Base-by-base conservation (phyloP, 2,888 invertebrate species). In the Unio pictorum region DNA sequence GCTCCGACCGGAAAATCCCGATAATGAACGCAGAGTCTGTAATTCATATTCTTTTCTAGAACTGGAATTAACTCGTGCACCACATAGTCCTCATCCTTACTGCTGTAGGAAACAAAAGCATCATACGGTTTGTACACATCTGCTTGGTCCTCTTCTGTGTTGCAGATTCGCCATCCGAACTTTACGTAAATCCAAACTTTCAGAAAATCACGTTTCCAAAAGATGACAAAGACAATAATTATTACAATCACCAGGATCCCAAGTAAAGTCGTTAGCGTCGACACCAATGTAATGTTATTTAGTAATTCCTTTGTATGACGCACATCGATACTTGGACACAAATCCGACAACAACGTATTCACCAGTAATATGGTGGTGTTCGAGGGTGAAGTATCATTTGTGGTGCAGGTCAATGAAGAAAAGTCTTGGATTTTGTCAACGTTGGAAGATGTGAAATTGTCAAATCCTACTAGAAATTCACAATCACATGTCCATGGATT, bases 41-140 rank as follows among this genome's bases (percentile, higher is more conserved):
- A 96, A 30, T 95, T 95, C 83, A 93, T 93, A 34, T 94, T 95
- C 94, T 95, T 90, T 64, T 96, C 96, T 77, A 96, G 91, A 75
- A 94, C 94, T n/a, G 95, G 94, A 30, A 95, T 95, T 63, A 96
- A 91, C 84, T 95, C 94, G 87, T 95, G 95, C 45, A 94, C 93
- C 63, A 96, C 95, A 92, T 95, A 95, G 66, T 94, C 93, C 89
- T 95, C 95, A 91, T 96, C 96, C 18, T 75, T 71, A 61, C 76
- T 78, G 91, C 95, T 95, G 91, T 96, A 97, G 89, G 95, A 95
- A 79, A 97, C 93, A 91, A 96, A 97, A 64, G 96, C 96, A 90
- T 97, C 96, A 91, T 95, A 96, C 1, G 67, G 69, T 55, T 72
- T 66, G 45, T 69, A 71, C 8, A 57, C 67, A 45, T 75, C 74